phyloP scores from a whole-genome alignment of 1,140 invertebrate genomes.

The Scaptodrosophila lebanonensis region DNA sequence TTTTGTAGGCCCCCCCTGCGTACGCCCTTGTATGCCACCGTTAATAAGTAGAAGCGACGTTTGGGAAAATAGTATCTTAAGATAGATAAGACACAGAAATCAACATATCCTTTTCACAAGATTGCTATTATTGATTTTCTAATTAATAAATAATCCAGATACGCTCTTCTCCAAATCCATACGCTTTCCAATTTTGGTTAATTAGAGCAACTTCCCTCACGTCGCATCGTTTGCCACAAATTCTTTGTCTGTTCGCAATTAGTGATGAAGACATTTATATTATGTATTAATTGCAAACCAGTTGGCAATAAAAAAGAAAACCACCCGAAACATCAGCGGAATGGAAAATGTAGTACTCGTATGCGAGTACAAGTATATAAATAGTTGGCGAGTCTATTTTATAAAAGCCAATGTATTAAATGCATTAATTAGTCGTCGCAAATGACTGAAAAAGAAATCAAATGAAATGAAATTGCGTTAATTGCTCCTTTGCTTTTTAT shows the following conservation, averaged over 20 bases:
- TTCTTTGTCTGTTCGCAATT: slow-evolving; percentile 33
- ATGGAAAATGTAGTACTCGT: slow-evolving; percentile 7
- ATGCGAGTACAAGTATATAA: slow-evolving; percentile 1
- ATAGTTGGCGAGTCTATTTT: slow-evolving; percentile 19
- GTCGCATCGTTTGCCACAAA: slow-evolving; percentile 23
- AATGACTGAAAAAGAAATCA: slow-evolving; percentile 47
- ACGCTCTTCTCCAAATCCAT: no score
- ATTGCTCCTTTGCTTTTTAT: slow-evolving; percentile 44
- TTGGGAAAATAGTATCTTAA: no score
- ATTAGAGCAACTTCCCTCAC: no score
- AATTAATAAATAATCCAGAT: no score
- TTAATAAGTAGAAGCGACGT: no score
- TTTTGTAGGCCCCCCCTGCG: no score
- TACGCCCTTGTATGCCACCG: no score
- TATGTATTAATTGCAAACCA: slow-evolving; percentile 42
- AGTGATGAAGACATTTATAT: slow-evolving; percentile 34
- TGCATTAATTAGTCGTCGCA: slow-evolving; percentile 46
- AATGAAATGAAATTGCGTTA: slow-evolving; percentile 37
- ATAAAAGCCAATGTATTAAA: slow-evolving; percentile 41
- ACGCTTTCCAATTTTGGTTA: no score
- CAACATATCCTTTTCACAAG: no score
- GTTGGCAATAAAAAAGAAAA: slow-evolving; percentile 43
- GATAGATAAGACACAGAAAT: no score
- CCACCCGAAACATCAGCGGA: slow-evolving; percentile 8
- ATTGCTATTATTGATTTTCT: no score